Evolutionary conservation across 2,797 vertebrate genomes (phyloP), one percentile per base, ranked within the genome.

Genomic region (Centropyge bicolor): DNA sequence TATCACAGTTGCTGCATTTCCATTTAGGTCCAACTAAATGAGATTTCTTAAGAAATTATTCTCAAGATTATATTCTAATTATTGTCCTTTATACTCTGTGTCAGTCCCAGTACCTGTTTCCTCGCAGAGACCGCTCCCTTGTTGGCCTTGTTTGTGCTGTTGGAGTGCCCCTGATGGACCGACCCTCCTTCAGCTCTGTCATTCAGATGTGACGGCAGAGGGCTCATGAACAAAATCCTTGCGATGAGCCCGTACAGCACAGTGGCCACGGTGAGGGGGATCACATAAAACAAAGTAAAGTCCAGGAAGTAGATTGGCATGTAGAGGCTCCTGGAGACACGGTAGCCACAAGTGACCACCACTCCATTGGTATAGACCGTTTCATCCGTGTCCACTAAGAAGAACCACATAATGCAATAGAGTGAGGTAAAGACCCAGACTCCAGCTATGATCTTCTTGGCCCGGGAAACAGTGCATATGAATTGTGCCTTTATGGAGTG

Each of bases 351-450:
- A 22, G 85, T 95, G 80, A 97, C 95, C 63, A 96, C 94, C 17
- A 95, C 92, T 3, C 97, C 96, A 0, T 97, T 95, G 4, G 87
- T 82, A 22, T 96, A 97, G 80, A 90, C 89, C 6, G 93, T 95
- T 81, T 97, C 95, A 4, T 95, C 89, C 0, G 92, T 96, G 92
- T 97, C 96, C 89, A 97, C 97, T 31, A 98, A 90, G 89, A 98
- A 97, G 93, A 97, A 97, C 97, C 97, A 98, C 95, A 97, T 96
- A 40, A 96, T 94, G 70, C 97, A 97, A 90, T 96, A 97, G 71
- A 97, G 89, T 0, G 96, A 95, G 24, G 96, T 97, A 92, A 96
- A 96, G 89, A 96, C 70, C 97, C 97, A 97, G 40, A 97, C 95
- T 0, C 92, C 94, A 1, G 94, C 94, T 31, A 97, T 96, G 91